phyloP scores from a whole-genome alignment of 64 coral and sea anemone species.

The Porites australiensis region DNA sequence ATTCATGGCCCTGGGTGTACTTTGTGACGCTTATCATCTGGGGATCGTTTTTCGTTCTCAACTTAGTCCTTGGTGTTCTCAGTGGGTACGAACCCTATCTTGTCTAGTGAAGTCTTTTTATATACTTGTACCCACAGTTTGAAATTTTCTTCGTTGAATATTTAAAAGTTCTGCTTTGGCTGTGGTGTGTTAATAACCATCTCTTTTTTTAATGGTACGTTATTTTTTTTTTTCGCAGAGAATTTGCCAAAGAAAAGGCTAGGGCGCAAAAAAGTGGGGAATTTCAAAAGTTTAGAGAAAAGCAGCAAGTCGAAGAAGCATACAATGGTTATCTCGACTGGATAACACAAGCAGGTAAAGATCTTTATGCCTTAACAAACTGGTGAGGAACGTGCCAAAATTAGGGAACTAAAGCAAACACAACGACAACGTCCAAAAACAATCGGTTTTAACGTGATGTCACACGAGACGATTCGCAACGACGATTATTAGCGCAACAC shows the following conservation, averaged over 20 bases:
- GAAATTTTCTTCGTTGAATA: no score
- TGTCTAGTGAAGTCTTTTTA: no score
- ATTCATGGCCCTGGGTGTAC: slow-evolving; percentile 98
- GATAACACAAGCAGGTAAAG: slow-evolving; percentile 92
- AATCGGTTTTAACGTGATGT: no score
- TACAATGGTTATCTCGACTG: slow-evolving; percentile 97
- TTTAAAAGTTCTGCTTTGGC: no score
- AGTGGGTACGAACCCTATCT: slow-evolving; percentile 80
- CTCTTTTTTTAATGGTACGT: neutral
- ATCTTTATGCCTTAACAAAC: no score
- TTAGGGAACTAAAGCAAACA: no score
- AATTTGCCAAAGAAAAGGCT: slow-evolving; percentile 99
- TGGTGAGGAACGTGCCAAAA: no score
- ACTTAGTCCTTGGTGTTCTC: slow-evolving; percentile 99
- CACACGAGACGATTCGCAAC: no score
- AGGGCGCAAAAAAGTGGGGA: slow-evolving; percentile 97
- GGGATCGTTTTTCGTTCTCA: slow-evolving; percentile 98
- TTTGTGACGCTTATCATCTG: slow-evolving; percentile 99
- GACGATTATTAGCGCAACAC: no score
- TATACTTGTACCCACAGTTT: no score
- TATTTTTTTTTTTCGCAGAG: slow-evolving; percentile 71
- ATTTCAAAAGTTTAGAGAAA: slow-evolving; percentile 98
- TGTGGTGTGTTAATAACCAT: no score
- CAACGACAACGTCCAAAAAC: no score
- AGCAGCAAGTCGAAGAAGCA: slow-evolving; percentile 95